Conservation (phyloP, 2,797 vertebrate species). For the Peromyscus melanophrys region DNA sequence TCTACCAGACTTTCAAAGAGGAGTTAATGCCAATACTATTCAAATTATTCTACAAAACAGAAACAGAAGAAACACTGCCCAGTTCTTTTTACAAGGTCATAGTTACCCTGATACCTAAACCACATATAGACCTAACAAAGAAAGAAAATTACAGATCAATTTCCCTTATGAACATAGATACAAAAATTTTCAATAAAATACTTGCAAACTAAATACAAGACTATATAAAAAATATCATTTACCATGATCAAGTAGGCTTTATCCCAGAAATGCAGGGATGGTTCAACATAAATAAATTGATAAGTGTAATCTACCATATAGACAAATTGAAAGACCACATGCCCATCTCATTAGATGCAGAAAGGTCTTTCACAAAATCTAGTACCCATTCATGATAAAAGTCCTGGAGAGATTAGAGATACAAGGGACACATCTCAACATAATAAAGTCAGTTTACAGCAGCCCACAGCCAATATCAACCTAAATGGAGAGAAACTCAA, state of each 20-base stretch:
- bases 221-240: not conserved
- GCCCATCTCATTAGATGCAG: not conserved
- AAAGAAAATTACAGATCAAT: not conserved
- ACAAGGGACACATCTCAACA: not conserved
- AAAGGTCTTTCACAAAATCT: not conserved
- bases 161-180: not conserved
- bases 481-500: not conserved
- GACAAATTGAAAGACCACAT: not conserved
- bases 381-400: not conserved
- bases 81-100: not conserved
- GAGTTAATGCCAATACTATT: not conserved
- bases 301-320: not conserved
- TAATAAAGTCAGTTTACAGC: not conserved
- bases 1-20: not conserved
- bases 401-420: not conserved
- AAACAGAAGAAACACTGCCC: not conserved
- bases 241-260: not conserved
- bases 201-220: not conserved
- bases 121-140: not conserved
- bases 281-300: not conserved
- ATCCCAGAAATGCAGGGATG: not conserved
- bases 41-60: not conserved
- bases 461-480: not conserved
- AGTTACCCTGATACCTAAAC: not conserved
- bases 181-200: not conserved